phyloP scores from a whole-genome alignment of 1,140 invertebrate species.

The Euura saliciscinereae region DNA sequence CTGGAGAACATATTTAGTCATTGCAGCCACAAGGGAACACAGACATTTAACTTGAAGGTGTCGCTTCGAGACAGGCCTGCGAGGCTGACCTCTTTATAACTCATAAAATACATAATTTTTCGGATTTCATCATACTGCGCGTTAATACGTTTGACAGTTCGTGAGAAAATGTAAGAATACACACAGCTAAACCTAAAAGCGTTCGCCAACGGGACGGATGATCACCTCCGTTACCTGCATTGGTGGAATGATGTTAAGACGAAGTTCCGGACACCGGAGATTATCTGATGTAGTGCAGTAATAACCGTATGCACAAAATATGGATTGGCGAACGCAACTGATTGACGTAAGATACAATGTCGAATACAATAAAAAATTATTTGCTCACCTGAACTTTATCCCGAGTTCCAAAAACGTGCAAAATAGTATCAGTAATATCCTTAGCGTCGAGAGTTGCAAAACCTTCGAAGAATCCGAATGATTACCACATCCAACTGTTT shows the following conservation, averaged over 20 bases:
- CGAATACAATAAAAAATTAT: background rate
- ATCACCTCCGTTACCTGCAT: background rate
- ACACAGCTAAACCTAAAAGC: background rate
- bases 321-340: background rate
- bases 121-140: background rate
- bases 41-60: too few species aligned
- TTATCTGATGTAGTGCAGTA: background rate
- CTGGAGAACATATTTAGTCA: too few species aligned
- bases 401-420: slow-evolving; percentile 59
- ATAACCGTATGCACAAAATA: background rate
- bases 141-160: background rate
- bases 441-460: slow-evolving; percentile 44
- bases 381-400: slow-evolving; percentile 59
- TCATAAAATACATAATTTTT: background rate
- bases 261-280: background rate
- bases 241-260: background rate
- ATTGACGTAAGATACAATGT: background rate
- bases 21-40: too few species aligned
- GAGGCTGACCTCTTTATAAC: background rate
- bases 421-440: slow-evolving; percentile 61
- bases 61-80: too few species aligned
- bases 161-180: background rate
- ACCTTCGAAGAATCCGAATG: slow-evolving; percentile 15
- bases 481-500: slow-evolving; percentile 58
- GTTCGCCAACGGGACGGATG: slow-evolving; percentile 37